These are phyloP conservation scores for Drosophila mayaguana DNA, from an alignment of 2,888 invertebrate genomes.

Conservation along the genomic window DNA sequence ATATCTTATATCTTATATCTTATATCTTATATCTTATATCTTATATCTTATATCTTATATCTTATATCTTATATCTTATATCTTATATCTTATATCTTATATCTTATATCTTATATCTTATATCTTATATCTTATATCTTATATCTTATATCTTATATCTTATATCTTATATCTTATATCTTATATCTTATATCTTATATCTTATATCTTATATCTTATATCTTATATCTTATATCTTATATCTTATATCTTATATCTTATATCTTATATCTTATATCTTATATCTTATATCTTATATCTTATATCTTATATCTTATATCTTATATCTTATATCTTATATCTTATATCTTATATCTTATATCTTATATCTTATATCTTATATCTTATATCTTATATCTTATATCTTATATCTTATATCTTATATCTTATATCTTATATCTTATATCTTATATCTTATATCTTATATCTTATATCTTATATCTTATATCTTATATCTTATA, in stretches of 20 bases:
- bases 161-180: constrained; percentile 11
- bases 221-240: constrained; percentile 11
- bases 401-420: constrained; percentile 7
- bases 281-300: constrained; percentile 8
- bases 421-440: constrained; percentile 5
- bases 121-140: constrained; percentile 7
- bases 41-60: constrained; percentile 7
- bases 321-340: constrained; percentile 8
- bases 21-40: constrained; percentile 7
- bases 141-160: constrained; percentile 8
- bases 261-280: constrained; percentile 7
- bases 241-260: constrained; percentile 9
- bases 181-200: constrained; percentile 7
- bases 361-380: constrained; percentile 10
- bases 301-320: constrained; percentile 9
- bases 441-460: constrained; percentile 1
- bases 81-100: constrained; percentile 3
- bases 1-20: constrained; percentile 10
- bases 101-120: constrained; percentile 8
- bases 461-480: constrained; percentile 6
- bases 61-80: constrained; percentile 1
- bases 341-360: constrained; percentile 10
- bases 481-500: constrained; percentile 1
- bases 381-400: constrained; percentile 10
- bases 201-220: constrained; percentile 6